Percentiles rank a stretch among this genome's conserved stretches.
phyloP scores from a whole-genome alignment of 2,113 vertebrate genomes.

The Tringa solitaria region DNA sequence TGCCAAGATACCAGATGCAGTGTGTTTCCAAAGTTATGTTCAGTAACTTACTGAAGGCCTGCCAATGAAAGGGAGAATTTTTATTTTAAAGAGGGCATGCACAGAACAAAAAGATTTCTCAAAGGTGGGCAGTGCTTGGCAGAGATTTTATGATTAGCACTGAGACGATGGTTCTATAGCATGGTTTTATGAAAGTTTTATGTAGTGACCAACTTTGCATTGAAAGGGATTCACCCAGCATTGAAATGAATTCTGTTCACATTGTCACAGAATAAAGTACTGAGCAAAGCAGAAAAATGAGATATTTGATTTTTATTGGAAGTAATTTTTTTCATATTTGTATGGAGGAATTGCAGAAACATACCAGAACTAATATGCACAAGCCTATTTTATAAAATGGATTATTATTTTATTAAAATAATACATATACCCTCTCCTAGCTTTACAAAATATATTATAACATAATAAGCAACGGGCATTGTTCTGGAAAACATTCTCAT shows the following conservation, averaged over 20 bases:
- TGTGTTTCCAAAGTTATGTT: neutral
- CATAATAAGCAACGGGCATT: neutral
- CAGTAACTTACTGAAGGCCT: neutral
- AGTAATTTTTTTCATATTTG: neutral
- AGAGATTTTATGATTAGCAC: neutral
- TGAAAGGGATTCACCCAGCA: neutral
- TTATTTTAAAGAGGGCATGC: neutral
- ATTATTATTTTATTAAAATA: neutral
- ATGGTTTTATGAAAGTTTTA: neutral
- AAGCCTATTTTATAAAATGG: neutral
- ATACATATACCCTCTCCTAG: neutral
- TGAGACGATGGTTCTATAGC: neutral
- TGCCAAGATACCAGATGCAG: neutral
- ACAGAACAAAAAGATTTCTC: neutral
- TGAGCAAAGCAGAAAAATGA: neutral
- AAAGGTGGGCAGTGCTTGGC: neutral
- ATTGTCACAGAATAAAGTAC: neutral
- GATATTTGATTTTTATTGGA: neutral
- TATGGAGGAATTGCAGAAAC: neutral
- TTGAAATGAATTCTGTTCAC: neutral
- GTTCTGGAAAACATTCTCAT: neutral
- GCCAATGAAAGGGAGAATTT: neutral
- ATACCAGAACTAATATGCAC: neutral
- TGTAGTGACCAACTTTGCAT: neutral
- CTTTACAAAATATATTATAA: neutral